Conservation (phyloP, 2,797 vertebrate genomes). For the Centroberyx gerrardi region DNA sequence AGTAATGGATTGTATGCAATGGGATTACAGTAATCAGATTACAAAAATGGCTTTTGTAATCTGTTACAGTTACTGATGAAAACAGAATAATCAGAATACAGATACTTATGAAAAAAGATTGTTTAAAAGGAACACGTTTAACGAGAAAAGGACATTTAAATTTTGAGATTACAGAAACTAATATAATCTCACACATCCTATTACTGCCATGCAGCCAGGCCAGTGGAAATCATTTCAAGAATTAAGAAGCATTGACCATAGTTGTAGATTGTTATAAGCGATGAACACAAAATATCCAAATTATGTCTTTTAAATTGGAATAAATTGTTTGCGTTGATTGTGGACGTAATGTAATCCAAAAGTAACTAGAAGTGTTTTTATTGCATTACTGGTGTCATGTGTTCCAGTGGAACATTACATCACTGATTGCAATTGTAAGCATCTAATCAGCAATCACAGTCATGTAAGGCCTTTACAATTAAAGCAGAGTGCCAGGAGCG, state of each 20-base stretch:
- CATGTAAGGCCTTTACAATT: not conserved
- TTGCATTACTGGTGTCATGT: too few species aligned
- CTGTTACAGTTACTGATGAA: not conserved
- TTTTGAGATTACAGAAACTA: too few species aligned
- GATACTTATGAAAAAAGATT: not conserved
- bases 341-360: not conserved
- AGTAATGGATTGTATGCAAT: too few species aligned
- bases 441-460: not conserved
- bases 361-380: too few species aligned
- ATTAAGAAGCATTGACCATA: not conserved
- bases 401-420: too few species aligned
- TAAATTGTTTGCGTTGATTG: not conserved
- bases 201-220: too few species aligned
- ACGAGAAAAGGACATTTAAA: too few species aligned
- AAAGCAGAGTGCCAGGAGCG: not conserved
- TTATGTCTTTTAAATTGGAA: not conserved
- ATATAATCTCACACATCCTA: too few species aligned
- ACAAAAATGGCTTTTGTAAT: not conserved
- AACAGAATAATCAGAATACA: too few species aligned
- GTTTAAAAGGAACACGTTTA: too few species aligned
- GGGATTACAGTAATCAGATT: too few species aligned
- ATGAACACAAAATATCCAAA: not conserved
- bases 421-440: too few species aligned
- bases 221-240: not conserved
- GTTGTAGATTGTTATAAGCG: not conserved